Conservation (phyloP, 2,113 vertebrate species). For the Sturnira hondurensis region DNA sequence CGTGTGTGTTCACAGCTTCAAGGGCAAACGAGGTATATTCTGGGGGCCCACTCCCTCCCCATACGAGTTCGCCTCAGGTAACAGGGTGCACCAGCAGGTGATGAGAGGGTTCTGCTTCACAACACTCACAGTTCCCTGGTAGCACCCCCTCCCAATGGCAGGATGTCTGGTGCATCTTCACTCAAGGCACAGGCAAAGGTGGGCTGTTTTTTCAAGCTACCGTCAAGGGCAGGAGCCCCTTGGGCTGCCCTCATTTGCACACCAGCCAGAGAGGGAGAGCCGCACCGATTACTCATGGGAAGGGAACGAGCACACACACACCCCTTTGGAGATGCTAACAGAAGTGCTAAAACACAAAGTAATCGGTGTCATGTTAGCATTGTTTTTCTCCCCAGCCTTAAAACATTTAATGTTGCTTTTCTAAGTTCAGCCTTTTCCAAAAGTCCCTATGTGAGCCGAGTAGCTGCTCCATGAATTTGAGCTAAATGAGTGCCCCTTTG, state of each 20-base stretch:
- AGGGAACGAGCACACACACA: too few species aligned
- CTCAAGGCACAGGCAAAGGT: neutral
- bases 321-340: neutral
- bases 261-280: neutral
- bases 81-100: neutral
- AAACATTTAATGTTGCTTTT: neutral
- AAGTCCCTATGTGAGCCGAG: neutral
- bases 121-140: neutral
- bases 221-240: neutral
- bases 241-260: neutral
- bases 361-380: neutral
- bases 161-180: too few species aligned
- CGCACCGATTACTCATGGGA: neutral
- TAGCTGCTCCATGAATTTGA: neutral
- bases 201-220: neutral
- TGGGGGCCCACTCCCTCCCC: neutral
- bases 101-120: fast-evolving
- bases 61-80: neutral
- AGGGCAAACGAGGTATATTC: neutral
- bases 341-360: neutral
- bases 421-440: neutral
- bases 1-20: neutral
- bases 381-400: neutral
- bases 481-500: neutral
- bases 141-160: neutral